Conservation (phyloP, 2,888 invertebrate species). For the Leptopterna dolabrata region DNA sequence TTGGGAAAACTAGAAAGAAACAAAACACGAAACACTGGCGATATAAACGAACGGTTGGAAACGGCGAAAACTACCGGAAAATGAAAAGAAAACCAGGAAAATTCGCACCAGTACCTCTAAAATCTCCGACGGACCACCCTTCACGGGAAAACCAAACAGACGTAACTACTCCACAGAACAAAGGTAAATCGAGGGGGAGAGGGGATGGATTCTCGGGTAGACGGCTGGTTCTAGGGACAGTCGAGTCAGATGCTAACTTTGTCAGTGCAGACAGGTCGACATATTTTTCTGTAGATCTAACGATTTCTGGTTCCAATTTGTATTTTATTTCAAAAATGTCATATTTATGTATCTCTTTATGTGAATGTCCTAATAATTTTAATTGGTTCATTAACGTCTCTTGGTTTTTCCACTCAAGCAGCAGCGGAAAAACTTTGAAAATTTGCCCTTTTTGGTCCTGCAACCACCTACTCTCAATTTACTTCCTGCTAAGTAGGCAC, state of each 20-base stretch:
- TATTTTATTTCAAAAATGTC: too few species aligned
- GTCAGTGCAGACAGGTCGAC: not conserved
- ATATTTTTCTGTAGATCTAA: not conserved
- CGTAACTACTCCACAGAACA: conserved; percentile 6
- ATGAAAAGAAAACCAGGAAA: not conserved
- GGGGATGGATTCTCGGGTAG: not conserved
- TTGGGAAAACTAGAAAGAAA: not conserved
- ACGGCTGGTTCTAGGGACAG: not conserved
- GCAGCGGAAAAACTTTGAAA: too few species aligned
- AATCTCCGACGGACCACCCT: conserved; percentile 33
- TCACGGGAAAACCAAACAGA: conserved; percentile 34
- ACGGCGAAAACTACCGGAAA: not conserved
- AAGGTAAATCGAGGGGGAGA: not conserved
- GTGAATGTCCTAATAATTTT: too few species aligned
- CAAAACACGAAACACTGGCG: not conserved
- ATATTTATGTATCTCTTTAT: too few species aligned
- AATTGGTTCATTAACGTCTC: too few species aligned
- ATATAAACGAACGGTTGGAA: not conserved
- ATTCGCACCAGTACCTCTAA: not conserved
- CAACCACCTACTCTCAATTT: too few species aligned
- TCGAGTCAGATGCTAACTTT: not conserved
- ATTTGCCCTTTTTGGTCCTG: too few species aligned
- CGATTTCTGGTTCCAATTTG: not conserved
- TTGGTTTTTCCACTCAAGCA: too few species aligned
- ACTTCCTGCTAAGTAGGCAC: too few species aligned